Conservation (phyloP, 2,888 invertebrate genomes). For the Spodoptera littoralis region DNA sequence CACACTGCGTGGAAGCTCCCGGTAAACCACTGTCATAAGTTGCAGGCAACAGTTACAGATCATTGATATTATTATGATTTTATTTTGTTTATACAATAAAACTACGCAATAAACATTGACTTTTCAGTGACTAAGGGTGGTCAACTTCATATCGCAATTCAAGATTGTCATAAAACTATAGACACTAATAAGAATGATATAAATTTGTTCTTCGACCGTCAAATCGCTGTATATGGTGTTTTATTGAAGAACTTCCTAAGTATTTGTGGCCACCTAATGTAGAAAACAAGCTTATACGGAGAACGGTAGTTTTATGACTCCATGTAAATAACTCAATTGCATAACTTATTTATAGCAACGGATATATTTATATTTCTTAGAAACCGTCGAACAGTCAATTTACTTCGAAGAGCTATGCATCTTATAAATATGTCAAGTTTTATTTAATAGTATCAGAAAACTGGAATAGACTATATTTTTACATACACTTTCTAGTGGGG, state of each 20-base stretch:
- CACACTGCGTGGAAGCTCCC: conserved; percentile 52
- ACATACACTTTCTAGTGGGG: conserved; percentile 30
- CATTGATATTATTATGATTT: conserved; percentile 14
- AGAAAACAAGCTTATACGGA: too few relatives aligned
- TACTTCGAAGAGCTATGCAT: conserved; percentile 20
- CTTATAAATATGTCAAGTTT: conserved; percentile 35
- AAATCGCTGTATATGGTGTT: not conserved
- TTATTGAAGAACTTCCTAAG: too few relatives aligned
- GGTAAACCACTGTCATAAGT: conserved; percentile 46
- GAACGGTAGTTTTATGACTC: too few relatives aligned
- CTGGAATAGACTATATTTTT: conserved; percentile 34
- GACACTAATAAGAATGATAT: not conserved
- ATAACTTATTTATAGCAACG: conserved; percentile 6
- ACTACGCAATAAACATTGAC: not conserved
- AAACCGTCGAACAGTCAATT: conserved; percentile 7
- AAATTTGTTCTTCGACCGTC: not conserved
- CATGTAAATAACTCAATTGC: not conserved
- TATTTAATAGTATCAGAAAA: conserved; percentile 40
- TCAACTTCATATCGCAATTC: too few relatives aligned
- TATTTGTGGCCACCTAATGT: too few relatives aligned
- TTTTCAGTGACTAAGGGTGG: not conserved
- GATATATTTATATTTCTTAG: conserved; percentile 3
- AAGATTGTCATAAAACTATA: too few relatives aligned
- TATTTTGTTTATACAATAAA: conserved; percentile 9
- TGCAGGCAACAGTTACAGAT: conserved; percentile 43